Evolutionary conservation across 2,113 vertebrate species (phyloP).

Genomic region (Melanostigma gelatinosum): DNA sequence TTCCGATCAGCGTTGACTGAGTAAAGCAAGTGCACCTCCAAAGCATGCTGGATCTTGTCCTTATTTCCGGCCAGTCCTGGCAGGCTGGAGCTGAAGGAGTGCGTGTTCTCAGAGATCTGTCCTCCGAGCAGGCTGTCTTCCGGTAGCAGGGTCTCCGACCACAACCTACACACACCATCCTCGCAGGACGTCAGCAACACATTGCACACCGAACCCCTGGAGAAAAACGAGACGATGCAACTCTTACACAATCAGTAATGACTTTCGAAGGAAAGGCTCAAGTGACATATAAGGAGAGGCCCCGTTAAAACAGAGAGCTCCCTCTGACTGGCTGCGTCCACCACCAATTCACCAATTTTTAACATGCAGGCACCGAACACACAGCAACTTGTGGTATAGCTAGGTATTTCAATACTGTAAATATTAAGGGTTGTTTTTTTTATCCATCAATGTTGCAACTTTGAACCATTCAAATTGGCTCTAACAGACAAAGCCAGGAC

Average conservation of each 20-base stretch:
- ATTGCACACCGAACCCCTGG: conserved; percentile 95
- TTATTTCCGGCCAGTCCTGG: conserved; percentile 89
- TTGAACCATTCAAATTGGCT: not conserved
- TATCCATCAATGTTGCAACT: not conserved
- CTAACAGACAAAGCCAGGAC: not conserved
- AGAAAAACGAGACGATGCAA: conserved; percentile 27
- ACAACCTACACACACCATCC: conserved; percentile 95
- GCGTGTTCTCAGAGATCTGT: conserved; percentile 94
- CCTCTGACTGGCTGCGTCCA: not conserved
- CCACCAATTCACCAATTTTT: not conserved
- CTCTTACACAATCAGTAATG: not conserved
- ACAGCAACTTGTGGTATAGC: not conserved
- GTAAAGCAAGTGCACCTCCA: conserved; percentile 87
- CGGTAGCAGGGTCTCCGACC: conserved; percentile 95
- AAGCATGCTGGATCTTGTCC: conserved; percentile 96
- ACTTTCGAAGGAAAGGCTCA: not conserved
- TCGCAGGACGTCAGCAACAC: conserved; percentile 95
- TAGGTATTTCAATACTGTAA: not conserved
- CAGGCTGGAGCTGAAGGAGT: conserved; percentile 86
- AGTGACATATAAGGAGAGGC: not conserved
- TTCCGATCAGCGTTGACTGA: not conserved
- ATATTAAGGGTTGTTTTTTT: not conserved
- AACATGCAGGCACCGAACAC: not conserved
- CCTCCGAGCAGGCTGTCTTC: conserved; percentile 95
- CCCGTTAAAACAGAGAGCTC: not conserved